Evolutionary conservation across 1,140 invertebrate genomes (phyloP).

Genomic region (Pemphigus obesinymphae): DNA sequence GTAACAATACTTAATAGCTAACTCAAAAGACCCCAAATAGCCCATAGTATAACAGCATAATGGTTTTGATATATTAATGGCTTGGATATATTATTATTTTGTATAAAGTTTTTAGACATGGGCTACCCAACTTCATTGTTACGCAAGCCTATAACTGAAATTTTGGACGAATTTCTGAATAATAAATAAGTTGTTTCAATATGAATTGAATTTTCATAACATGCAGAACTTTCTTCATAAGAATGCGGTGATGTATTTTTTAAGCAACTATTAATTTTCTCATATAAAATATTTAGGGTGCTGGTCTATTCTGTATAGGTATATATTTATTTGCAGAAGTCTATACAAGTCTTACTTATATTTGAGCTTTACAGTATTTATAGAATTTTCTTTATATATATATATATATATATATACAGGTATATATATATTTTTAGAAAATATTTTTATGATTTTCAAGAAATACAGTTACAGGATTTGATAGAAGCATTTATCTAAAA

Average conservation of each 20-base stretch:
- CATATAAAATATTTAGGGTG: not conserved
- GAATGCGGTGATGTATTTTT: not conserved
- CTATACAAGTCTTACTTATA: too few relatives aligned
- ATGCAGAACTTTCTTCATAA: not conserved
- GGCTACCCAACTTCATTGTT: slow-evolving; percentile 1
- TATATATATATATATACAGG: too few relatives aligned
- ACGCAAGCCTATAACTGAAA: not conserved
- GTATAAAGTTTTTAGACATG: slow-evolving; percentile 16
- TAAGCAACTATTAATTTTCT: not conserved
- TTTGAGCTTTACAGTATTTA: too few relatives aligned
- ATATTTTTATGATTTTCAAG: too few relatives aligned
- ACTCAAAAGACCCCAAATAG: not conserved
- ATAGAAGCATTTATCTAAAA: too few relatives aligned
- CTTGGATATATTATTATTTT: slow-evolving; percentile 4
- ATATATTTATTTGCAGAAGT: not conserved
- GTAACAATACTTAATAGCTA: not conserved
- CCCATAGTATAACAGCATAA: not conserved
- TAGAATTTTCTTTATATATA: too few relatives aligned
- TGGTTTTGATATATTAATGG: slow-evolving; percentile 26
- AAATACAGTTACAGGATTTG: too few relatives aligned
- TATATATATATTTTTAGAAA: too few relatives aligned
- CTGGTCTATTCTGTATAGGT: not conserved
- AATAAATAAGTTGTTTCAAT: not conserved
- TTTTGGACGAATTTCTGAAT: not conserved
- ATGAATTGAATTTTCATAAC: not conserved